phyloP scores from a whole-genome alignment of 2,888 invertebrate genomes.

The Lochmaea crataegi region DNA sequence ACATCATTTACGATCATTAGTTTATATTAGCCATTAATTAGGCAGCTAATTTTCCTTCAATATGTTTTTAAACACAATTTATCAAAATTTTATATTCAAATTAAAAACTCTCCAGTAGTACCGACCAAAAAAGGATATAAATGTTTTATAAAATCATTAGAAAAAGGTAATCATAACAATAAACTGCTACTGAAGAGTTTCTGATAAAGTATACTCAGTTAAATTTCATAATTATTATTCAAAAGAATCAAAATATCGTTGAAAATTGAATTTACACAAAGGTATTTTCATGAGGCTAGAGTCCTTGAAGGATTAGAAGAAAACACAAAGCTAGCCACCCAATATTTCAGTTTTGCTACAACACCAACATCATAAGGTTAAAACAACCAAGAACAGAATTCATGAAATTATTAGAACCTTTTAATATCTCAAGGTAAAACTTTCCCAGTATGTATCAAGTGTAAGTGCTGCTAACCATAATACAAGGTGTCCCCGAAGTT shows the following conservation, averaged over 20 bases:
- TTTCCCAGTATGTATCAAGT: too few species aligned
- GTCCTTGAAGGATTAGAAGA: too few species aligned
- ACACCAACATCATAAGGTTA: too few species aligned
- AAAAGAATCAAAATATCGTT: not conserved
- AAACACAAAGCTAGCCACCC: too few species aligned
- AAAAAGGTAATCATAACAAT: conserved; percentile 39
- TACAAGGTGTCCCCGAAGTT: too few species aligned
- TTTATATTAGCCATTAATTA: conserved; percentile 58
- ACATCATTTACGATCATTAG: conserved; percentile 58
- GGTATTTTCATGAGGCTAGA: too few species aligned
- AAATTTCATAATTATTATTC: conserved; percentile 38
- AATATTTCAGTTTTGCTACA: too few species aligned
- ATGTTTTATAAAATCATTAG: conserved; percentile 14
- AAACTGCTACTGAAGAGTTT: conserved; percentile 37
- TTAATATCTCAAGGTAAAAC: too few species aligned
- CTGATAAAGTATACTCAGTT: conserved; percentile 55
- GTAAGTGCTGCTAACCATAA: too few species aligned
- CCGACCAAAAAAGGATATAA: conserved; percentile 16
- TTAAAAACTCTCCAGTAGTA: conserved; percentile 23
- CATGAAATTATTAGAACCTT: too few species aligned
- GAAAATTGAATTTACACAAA: not conserved
- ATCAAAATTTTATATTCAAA: conserved; percentile 28
- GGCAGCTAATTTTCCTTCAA: conserved; percentile 53
- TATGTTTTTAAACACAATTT: conserved; percentile 34
- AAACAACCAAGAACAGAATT: too few species aligned